Base-by-base conservation (phyloP, 1,140 invertebrate species). In the Calliopsis andreniformis region DNA sequence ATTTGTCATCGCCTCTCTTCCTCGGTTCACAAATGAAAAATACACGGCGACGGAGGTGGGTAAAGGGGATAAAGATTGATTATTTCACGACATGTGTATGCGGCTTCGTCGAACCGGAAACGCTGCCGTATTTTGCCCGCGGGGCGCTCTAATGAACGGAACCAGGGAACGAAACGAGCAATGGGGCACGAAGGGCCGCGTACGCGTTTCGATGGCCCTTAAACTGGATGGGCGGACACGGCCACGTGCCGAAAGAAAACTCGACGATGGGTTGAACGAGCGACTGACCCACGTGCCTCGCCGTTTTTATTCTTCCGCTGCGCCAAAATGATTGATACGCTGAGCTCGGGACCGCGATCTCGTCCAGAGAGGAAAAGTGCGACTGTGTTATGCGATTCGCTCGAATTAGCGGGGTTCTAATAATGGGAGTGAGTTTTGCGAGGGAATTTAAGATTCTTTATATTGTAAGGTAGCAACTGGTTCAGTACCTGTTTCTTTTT, bases 191-290 rank as follows among this genome's bases (percentile, higher is more conserved):
- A n/a, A 63, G 42, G 76, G 42, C 23, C 43, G 58, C 68, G 62
- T 23, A 51, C 59, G 45, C 72, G 55, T 63, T 53, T 76, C 42
- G 66, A 85, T 78, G 83, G 78, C 84, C 58, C 84, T 85, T 76
- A 81, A 86, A 86, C 47, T 62, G 67, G 51, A 79, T 76, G 78
- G 84, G 83, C 80, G 83, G 77, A 53, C 69, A 32, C 8, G 55
- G 84, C 55, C 84, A 85, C 84, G 84, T 86, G 84, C 62, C 83
- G 58, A 51, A 64, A 67, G 75, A 79, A 71, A 85, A 67, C 58
- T 47, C 42, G 58, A 53, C 69, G 59, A 42, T 35, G 28, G 35
- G 43, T 28, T 59, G 49, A 76, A 53, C 69, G 59, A 42, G 43
- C 35, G 35, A 43, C 28, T 59, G 49, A 76, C 72, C 66, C 71